phyloP scores from a whole-genome alignment of 1,140 invertebrate species.

The Calliphora vicina region DNA sequence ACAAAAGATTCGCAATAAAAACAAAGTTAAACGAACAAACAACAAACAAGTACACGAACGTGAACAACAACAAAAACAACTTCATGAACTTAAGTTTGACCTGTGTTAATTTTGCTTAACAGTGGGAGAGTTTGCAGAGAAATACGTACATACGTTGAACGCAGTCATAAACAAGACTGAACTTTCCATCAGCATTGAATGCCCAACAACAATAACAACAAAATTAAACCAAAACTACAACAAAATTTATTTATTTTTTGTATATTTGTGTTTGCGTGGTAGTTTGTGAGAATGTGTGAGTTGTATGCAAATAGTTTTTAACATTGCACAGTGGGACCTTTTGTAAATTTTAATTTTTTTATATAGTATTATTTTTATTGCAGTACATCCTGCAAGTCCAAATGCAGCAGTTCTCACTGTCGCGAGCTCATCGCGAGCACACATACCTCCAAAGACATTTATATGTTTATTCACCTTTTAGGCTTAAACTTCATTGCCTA shows the following conservation, averaged over 20 bases:
- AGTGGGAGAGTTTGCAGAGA: not conserved
- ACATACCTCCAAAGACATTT: not conserved
- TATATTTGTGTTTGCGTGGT: no score
- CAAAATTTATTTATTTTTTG: not conserved
- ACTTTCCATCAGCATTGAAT: slow-evolving; percentile 14
- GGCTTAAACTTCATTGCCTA: slow-evolving; percentile 6
- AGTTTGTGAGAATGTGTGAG: no score
- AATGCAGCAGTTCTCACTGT: no score
- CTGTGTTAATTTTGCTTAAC: not conserved
- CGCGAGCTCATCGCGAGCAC: no score
- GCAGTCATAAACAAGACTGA: not conserved
- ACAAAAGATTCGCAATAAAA: slow-evolving; percentile 1
- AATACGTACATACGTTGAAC: not conserved
- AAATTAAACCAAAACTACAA: not conserved
- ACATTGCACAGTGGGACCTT: no score
- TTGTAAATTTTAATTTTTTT: no score
- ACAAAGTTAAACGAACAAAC: not conserved
- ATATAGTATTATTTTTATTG: no score
- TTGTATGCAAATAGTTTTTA: no score
- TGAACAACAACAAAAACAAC: not conserved
- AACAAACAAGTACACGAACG: not conserved
- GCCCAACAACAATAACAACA: not conserved
- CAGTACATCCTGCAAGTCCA: no score
- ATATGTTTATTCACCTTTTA: not conserved
- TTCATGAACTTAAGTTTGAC: slow-evolving; percentile 32